Conservation (phyloP, 1,140 invertebrate species). For the Rhyacophila brunnea region DNA sequence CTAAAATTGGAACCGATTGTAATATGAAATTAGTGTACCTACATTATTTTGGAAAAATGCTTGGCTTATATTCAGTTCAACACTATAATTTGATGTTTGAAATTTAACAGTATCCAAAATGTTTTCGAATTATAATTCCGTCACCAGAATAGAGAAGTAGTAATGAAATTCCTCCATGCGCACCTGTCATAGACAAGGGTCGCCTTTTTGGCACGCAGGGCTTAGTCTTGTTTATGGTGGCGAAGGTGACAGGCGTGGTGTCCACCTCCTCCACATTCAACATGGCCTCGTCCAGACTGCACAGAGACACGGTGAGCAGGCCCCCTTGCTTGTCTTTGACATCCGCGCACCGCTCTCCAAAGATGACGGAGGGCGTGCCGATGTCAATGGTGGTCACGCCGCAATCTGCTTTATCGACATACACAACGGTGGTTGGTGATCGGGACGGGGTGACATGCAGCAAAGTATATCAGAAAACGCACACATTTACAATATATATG, state of each 20-base stretch:
- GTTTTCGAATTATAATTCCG: no score
- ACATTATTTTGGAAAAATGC: no score
- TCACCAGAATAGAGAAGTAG: no score
- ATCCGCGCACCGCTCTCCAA: not conserved
- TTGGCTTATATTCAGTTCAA: no score
- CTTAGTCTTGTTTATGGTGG: conserved; percentile 48
- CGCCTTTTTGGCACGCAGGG: conserved; percentile 54
- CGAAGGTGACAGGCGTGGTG: conserved; percentile 42
- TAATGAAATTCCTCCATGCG: not conserved
- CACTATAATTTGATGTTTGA: no score
- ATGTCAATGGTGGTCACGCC: conserved; percentile 13
- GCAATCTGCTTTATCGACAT: conserved; percentile 6
- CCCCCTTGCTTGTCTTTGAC: not conserved
- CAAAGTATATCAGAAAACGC: no score
- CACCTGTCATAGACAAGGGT: conserved; percentile 57
- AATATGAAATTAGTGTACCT: no score
- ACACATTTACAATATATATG: no score
- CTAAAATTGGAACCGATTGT: no score
- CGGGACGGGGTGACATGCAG: no score
- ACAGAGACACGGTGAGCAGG: conserved; percentile 41
- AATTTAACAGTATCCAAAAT: no score
- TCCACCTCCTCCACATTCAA: conserved; percentile 44
- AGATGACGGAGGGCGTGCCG: not conserved
- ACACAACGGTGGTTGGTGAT: conserved; percentile 1
- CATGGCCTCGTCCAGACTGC: conserved; percentile 50